Percentiles rank a stretch among this genome's conserved stretches.
These are phyloP conservation scores for Strix uralensis DNA, from an alignment of 2,113 vertebrate genomes.

Conservation along the genomic window DNA sequence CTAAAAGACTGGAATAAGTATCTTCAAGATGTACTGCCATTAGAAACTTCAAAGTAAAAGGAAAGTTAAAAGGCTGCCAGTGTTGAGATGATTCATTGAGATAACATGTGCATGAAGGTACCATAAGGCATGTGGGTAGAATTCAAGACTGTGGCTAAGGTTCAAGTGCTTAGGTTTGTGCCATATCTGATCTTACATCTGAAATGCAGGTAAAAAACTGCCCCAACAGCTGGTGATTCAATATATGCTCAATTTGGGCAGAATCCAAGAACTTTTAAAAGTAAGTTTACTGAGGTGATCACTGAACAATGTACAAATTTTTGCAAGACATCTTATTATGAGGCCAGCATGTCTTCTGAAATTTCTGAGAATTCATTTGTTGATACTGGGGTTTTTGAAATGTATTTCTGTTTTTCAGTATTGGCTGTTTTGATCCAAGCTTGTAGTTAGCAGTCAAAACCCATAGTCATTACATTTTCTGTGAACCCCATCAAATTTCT, in stretches of 20 bases:
- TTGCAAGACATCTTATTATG: not conserved
- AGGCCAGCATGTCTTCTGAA: not conserved
- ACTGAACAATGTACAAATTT: not conserved
- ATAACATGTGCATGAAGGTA: not conserved
- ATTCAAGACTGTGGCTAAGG: not conserved
- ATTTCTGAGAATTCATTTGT: not conserved
- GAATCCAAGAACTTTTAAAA: not conserved
- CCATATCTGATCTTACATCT: not conserved
- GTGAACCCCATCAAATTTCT: not conserved
- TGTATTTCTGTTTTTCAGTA: not conserved
- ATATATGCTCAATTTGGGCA: not conserved
- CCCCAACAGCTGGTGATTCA: not conserved
- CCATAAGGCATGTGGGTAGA: not conserved
- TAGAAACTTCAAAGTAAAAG: not conserved
- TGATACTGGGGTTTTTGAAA: rapidly evolving
- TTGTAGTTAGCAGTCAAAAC: not conserved
- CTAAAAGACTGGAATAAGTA: not conserved
- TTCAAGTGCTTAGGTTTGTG: not conserved
- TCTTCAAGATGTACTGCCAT: not conserved
- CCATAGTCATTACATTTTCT: not conserved
- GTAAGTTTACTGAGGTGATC: not conserved
- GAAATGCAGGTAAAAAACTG: not conserved
- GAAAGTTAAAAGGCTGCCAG: not conserved
- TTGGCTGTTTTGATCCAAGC: not conserved
- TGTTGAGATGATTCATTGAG: not conserved